These are phyloP conservation scores for Drosophila subquinaria DNA, from an alignment of 2,888 invertebrate genomes.

Conservation along the genomic window DNA sequence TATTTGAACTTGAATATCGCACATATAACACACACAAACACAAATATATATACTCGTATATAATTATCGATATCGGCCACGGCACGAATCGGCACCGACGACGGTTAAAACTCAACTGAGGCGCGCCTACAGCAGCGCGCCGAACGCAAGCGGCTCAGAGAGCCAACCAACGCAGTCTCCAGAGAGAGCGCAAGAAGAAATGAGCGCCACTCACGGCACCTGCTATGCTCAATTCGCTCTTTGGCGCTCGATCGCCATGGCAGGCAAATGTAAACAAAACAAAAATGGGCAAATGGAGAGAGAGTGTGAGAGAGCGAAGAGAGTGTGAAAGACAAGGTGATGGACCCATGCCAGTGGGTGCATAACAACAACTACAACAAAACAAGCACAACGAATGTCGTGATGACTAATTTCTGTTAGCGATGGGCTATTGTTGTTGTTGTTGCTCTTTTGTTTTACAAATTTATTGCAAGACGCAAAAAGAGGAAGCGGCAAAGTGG, in stretches of 20 bases:
- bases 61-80: slow-evolving; percentile 72
- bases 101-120: slow-evolving; percentile 75
- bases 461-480: slow-evolving; percentile 51
- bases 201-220: slow-evolving; percentile 53
- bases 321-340: slow-evolving; percentile 52
- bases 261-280: slow-evolving; percentile 74
- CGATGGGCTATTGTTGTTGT: slow-evolving; percentile 36
- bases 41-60: slow-evolving; percentile 36
- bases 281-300: slow-evolving; percentile 39
- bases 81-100: slow-evolving; percentile 79
- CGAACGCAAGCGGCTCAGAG: slow-evolving; percentile 62
- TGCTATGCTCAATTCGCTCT: slow-evolving; percentile 56
- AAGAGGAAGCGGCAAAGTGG: slow-evolving; percentile 72
- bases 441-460: slow-evolving; percentile 47
- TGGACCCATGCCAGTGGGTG: slow-evolving; percentile 75
- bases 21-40: slow-evolving; percentile 28
- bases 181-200: slow-evolving; percentile 22
- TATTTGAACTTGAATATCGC: slow-evolving; percentile 74
- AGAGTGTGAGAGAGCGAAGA: neutral
- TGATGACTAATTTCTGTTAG: slow-evolving; percentile 56
- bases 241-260: slow-evolving; percentile 59
- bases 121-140: slow-evolving; percentile 43
- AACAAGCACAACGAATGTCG: slow-evolving; percentile 22
- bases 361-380: slow-evolving; percentile 40
- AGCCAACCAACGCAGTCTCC: slow-evolving; percentile 18